phyloP scores from a whole-genome alignment of 1,140 invertebrate species.

The Melipona quadrifasciata region DNA sequence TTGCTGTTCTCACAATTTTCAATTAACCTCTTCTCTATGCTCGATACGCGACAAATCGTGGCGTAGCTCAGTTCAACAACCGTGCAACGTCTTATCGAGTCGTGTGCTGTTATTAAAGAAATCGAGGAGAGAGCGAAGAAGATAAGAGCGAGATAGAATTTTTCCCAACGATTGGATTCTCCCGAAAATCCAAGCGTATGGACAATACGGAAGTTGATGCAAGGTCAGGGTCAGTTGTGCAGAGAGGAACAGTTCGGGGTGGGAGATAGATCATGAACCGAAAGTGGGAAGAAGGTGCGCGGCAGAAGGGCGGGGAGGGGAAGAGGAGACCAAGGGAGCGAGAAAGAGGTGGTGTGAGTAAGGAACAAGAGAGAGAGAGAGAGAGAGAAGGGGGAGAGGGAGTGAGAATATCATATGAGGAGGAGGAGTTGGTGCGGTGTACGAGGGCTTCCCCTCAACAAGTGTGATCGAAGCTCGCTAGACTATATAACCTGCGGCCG shows the following conservation, averaged over 20 bases:
- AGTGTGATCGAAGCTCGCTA: conserved; percentile 72
- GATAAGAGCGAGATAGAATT: background rate
- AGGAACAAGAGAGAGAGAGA: conserved; percentile 44
- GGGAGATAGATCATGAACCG: conserved; percentile 60
- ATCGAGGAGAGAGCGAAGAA: background rate
- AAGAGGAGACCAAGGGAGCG: conserved; percentile 52
- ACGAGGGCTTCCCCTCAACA: conserved; percentile 71
- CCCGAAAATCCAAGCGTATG: conserved; percentile 60
- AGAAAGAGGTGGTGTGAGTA: conserved; percentile 9
- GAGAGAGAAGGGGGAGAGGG: background rate
- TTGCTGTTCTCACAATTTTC: background rate
- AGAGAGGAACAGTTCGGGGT: conserved; percentile 59
- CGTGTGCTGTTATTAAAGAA: background rate
- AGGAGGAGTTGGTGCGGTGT: conserved; percentile 31
- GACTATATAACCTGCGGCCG: conserved; percentile 60
- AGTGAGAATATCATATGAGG: conserved; percentile 53
- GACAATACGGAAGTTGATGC: conserved; percentile 75
- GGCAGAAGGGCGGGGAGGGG: conserved; percentile 35
- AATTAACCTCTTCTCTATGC: background rate
- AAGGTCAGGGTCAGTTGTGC: conserved; percentile 77
- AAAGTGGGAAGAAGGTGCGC: conserved; percentile 58
- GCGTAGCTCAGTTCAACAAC: no score
- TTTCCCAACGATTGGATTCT: background rate
- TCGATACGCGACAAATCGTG: background rate
- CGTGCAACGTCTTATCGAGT: background rate